These are phyloP conservation scores for Stylophora pistillata DNA, from an alignment of 64 coral and sea anemone species.

Conservation along the genomic window DNA sequence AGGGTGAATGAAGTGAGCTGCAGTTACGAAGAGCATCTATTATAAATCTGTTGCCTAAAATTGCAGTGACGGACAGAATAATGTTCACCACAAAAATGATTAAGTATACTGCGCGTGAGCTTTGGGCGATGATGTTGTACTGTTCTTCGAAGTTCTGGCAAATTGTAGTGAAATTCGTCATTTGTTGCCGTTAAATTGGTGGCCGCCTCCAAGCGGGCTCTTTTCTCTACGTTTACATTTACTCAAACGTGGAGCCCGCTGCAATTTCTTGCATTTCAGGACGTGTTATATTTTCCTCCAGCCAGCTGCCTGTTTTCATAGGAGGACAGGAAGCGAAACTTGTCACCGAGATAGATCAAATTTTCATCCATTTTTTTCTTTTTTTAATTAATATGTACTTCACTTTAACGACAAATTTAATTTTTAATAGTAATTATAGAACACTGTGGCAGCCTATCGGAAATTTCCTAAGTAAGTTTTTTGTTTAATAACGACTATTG, in stretches of 20 bases:
- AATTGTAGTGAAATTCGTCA: neutral
- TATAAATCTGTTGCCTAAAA: neutral
- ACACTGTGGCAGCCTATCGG: neutral
- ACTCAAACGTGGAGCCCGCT: neutral
- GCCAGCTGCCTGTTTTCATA: neutral
- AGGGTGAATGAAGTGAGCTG: neutral
- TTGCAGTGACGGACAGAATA: neutral
- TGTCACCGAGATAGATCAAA: neutral
- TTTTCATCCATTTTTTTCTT: neutral
- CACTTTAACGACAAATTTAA: neutral
- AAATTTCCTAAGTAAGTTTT: neutral
- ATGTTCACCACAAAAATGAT: neutral
- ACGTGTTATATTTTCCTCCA: neutral
- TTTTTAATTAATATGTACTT: neutral
- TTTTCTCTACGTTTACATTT: neutral
- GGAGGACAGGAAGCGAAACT: neutral
- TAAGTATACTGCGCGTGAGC: neutral
- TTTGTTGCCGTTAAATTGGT: neutral
- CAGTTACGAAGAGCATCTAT: constrained; percentile 1
- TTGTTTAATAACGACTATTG: neutral
- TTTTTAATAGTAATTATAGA: neutral
- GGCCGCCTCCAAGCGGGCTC: neutral
- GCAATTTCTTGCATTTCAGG: neutral
- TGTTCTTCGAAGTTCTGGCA: neutral
- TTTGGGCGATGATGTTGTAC: constrained; percentile 10